Conservation (phyloP, 2,113 vertebrate genomes). For the Falco punctatus region DNA sequence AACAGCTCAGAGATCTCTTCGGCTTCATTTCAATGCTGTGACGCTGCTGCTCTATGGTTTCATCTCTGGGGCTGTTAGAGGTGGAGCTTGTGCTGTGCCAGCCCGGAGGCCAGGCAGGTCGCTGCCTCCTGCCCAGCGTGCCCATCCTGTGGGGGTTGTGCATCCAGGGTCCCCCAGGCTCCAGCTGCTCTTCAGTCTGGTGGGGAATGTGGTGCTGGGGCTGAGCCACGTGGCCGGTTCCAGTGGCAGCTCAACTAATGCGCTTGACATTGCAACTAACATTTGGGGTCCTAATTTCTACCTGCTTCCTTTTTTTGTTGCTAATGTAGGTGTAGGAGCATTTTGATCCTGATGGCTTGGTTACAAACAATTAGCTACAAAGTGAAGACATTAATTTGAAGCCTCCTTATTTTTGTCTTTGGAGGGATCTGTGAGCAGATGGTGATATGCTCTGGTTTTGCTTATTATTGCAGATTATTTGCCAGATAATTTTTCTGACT, state of each 20-base stretch:
- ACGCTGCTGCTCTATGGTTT: neutral
- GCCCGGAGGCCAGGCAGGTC: neutral
- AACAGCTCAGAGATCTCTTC: neutral
- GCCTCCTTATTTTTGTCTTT: neutral
- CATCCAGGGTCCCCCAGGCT: neutral
- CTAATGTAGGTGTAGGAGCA: neutral
- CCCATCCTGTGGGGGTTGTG: rapidly evolving
- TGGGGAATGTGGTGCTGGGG: neutral
- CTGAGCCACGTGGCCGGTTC: neutral
- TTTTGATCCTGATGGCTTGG: neutral
- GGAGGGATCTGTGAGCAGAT: conserved; percentile 35
- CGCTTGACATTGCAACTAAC: neutral
- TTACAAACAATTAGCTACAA: neutral
- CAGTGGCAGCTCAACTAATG: neutral
- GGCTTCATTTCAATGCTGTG: neutral
- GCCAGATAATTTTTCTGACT: conserved; percentile 58
- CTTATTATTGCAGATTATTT: conserved; percentile 55
- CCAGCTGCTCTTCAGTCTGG: neutral
- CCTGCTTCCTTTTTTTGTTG: neutral
- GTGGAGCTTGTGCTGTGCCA: neutral
- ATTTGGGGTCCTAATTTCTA: neutral
- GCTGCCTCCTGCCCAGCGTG: neutral
- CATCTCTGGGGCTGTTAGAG: neutral
- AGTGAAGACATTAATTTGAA: neutral
- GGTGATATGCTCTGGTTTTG: conserved; percentile 25